Evolutionary conservation across 2,888 invertebrate genomes (phyloP), one percentile per base, ranked within the genome.

Genomic region (Tipula helvola): DNA sequence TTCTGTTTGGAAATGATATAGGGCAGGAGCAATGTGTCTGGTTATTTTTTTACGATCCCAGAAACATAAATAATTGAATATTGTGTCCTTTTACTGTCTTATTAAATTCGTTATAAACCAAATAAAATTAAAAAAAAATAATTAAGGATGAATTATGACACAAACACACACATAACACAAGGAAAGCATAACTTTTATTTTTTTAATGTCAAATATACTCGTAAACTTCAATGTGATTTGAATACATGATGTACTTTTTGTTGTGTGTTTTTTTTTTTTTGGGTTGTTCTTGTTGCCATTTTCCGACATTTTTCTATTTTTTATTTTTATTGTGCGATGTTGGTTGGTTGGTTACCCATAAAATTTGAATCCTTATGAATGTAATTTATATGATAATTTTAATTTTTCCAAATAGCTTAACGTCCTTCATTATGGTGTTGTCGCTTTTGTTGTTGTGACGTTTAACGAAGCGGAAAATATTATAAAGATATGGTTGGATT

Each of bases 321-420:
- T 28, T 28, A 1, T 28, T 28, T 28, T 28, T 28, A 28, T 28
- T 28, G 28, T 28, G 28, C 28, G 28, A 28, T 52, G 52, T n/a
- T 71, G 28, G 5, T 71, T 71, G 28, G 71, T 28, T 71, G 71
- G 71, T 71, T 71, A 28, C 71, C 71, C 18, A 71, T 71, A 71
- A 10, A 71, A 28, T 28, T 18, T 28, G 71, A 71, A 71, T 71
- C 28, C 71, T 71, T 71, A 71, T 71, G 71, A 71, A 71, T 71
- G 71, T 71, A 71, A 71, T 71, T 71, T 71, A 71, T 71, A 71
- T 71, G 71, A 71, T 71, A 71, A 71, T 71, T 71, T 71, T 71
- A 71, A 71, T 71, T 71, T 71, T 10, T 71, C 12, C 12, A 71
- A 71, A 71, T 71, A 71, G 71, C 71, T 71, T 71, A 71, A 28